Base-by-base conservation (phyloP, 2,113 vertebrate genomes). In the Myiopsitta monachus region DNA sequence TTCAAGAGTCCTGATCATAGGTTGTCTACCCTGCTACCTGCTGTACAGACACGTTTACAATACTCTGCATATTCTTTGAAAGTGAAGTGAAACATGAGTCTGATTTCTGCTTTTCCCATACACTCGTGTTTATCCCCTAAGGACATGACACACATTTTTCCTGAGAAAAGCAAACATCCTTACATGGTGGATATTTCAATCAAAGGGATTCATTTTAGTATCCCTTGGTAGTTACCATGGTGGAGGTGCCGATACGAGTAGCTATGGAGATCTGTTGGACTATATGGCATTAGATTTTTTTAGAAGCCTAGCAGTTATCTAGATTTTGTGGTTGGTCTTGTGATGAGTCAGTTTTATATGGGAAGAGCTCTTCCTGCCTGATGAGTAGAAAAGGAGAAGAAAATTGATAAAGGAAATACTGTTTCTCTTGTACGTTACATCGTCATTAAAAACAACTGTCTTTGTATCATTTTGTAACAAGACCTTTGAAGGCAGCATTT, bases 401-500 rank as follows among this genome's bases (percentile, higher is more conserved):
- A 86, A 64, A 24, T 47, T 90, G 83, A 72, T 69, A 59, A 69
- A 92, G n/a, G 26, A 90, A 81, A 43, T 18, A 4, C 33, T 19
- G 36, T 33, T 79, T 55, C 38, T 69, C 33, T 74, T 57, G 11
- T 55, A 75, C 83, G 69, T 89, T 62, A 55, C 4, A 0, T 94
- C 87, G 82, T 89, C 44, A 66, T 74, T 73, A 87, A 67, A 91
- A 82, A 54, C 41, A 78, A 24, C 19, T 72, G 6, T 79, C 61
- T 67, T 95, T 88, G 14, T 84, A 46, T 89, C 49, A 79, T 87
- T 95, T 55, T 63, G 30, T 91, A 84, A 39, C 57, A 82, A 78
- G 66, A 75, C 41, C 74, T 94, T 86, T 92, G 87, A 79, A 91
- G 54, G 66, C 47, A 84, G 24, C 26, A 18, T 94, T 95, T 92